A percentile compares a stretch with the other conserved stretches of the same genome.
phyloP scores from a whole-genome alignment of 30 jellyfish, hydroid and myxozoan genomes.

The Hydra vulgaris region DNA sequence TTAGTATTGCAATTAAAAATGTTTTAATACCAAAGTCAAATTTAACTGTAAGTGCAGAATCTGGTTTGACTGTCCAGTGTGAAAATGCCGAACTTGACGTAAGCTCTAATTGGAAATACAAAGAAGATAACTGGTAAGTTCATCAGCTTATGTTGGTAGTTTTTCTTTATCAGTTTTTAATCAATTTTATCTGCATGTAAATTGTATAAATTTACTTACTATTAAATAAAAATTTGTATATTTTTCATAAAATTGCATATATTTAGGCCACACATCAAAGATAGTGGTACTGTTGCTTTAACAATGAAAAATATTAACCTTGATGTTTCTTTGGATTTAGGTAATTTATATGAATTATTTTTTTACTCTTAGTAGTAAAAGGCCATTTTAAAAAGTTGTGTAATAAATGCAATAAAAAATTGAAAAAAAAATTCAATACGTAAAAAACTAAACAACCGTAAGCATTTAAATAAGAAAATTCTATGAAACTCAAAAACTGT shows the following conservation, averaged over 20 bases:
- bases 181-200: not conserved
- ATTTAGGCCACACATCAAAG: constrained; percentile 93
- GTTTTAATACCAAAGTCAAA: constrained; percentile 72
- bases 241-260: too few relatives aligned
- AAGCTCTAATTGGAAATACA: constrained; percentile 70
- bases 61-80: constrained; percentile 63
- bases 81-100: constrained; percentile 49
- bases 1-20: constrained; percentile 36
- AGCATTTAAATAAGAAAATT: too few relatives aligned
- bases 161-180: not conserved
- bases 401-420: too few relatives aligned
- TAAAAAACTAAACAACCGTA: too few relatives aligned
- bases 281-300: constrained; percentile 63
- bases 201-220: not conserved
- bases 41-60: constrained; percentile 41
- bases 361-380: too few relatives aligned
- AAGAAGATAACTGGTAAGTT: constrained; percentile 61
- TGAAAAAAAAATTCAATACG: too few relatives aligned
- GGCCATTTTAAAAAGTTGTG: too few relatives aligned
- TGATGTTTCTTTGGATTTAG: constrained; percentile 41
- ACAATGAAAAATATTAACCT: constrained; percentile 32
- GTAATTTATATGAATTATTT: constrained; percentile 26
- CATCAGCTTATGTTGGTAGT: not conserved
- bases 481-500: too few relatives aligned
- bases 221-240: too few relatives aligned